Evolutionary conservation across 2,888 invertebrate species (phyloP).

Genomic region (Maniola hyperantus): DNA sequence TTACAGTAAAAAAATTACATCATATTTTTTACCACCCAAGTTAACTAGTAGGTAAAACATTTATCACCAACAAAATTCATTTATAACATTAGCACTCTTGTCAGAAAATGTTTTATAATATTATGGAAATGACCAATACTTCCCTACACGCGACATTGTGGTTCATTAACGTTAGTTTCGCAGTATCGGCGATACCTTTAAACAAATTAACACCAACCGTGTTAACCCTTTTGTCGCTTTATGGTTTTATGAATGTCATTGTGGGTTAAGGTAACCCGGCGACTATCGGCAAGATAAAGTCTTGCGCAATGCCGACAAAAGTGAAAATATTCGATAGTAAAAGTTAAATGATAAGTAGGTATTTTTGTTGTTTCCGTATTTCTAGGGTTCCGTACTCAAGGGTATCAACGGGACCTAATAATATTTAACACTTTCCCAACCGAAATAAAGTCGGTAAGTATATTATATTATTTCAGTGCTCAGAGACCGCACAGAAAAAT

Average conservation of each 20-base stretch:
- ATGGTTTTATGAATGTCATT: constrained; percentile 62
- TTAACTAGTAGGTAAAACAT: not conserved
- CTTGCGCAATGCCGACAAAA: constrained; percentile 70
- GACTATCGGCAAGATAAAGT: constrained; percentile 17
- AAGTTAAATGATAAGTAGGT: constrained; percentile 52
- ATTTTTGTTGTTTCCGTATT: constrained; percentile 38
- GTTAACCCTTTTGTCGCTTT: constrained; percentile 73
- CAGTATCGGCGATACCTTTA: constrained; percentile 45
- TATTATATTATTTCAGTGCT: too few relatives aligned
- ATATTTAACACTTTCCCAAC: too few relatives aligned
- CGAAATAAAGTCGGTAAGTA: too few relatives aligned
- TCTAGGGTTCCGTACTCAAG: not conserved
- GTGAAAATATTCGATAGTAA: constrained; percentile 73
- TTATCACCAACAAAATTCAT: constrained; percentile 3
- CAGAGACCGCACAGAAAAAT: too few relatives aligned
- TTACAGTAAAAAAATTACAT: not conserved
- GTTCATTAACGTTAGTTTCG: constrained; percentile 39
- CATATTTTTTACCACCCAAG: constrained; percentile 6
- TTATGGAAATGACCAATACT: constrained; percentile 23
- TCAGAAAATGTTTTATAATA: constrained; percentile 16
- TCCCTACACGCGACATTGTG: constrained; percentile 29
- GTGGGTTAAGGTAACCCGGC: constrained; percentile 47
- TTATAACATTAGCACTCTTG: constrained; percentile 19
- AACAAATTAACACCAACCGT: constrained; percentile 75
- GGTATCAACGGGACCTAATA: too few relatives aligned